Base-by-base conservation (phyloP, 2,888 invertebrate species). In the Entomobrya proxima region DNA sequence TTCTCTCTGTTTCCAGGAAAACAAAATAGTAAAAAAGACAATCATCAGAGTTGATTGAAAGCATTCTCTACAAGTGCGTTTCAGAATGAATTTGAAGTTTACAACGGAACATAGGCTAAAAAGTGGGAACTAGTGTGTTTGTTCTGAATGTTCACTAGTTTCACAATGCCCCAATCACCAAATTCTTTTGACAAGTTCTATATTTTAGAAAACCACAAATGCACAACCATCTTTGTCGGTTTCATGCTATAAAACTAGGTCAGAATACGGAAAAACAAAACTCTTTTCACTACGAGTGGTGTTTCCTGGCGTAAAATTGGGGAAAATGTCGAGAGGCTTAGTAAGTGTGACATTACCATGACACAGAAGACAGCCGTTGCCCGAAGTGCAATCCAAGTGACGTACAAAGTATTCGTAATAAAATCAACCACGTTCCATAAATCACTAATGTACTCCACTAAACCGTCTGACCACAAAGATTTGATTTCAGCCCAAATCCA, bases 351-450 rank as follows among this genome's bases (percentile, higher is more conserved):
- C 64, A 6, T n/a, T 47, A 89, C 89, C 87, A 86, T 82, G 40
- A 88, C 88, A 27, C 88, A 81, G 67, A 77, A 89, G 52, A 88
- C 69, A 0, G 97, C 96, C 0, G 94, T 94, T 4, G 94, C 91
- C 72, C 95, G 93, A 5, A 97, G 92, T 35, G 95, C 91, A 40
- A 94, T 93, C 9, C 96, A 96, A 4, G 94, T 93, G 55, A 96
- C 94, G 92, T 98, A 98, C 2, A 98, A 93, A 0, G 95, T 94
- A 92, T 98, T 98, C 58, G 98, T 94, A 5, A 96, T 95, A 91
- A 98, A 98, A 93, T 98, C 98, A 77, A 98, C 96, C 91, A 98
- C 96, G 92, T 98, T 98, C 98, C 98, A 98, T 94, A 98, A 95
- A 92, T 98, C 97, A 37, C 96, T 94, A 35, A 98, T 93, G 91